Evolutionary conservation across 2,113 vertebrate species (phyloP).

Genomic region (Toxostoma redivivum): DNA sequence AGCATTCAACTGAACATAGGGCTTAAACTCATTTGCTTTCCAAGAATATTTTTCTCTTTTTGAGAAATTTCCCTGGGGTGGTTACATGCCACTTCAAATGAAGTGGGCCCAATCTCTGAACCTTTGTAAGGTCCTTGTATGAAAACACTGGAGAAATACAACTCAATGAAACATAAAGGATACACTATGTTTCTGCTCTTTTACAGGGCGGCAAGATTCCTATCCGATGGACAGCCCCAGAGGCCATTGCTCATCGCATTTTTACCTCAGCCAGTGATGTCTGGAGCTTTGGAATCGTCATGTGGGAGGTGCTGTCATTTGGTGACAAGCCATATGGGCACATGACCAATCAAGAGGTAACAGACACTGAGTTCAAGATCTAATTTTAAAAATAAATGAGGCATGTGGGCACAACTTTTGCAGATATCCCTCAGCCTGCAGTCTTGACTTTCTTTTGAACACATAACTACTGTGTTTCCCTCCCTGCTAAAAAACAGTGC

Average conservation of each 20-base stretch:
- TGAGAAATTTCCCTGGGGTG: neutral
- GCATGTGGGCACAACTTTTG: neutral
- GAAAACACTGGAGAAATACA: neutral
- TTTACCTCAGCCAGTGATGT: slow-evolving; percentile 80
- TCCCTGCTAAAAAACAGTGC: neutral
- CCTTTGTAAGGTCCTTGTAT: neutral
- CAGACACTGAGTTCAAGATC: neutral
- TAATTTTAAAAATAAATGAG: neutral
- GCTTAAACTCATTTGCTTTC: neutral
- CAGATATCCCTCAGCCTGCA: neutral
- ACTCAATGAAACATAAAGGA: neutral
- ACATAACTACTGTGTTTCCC: fast-evolving
- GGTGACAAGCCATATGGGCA: slow-evolving; percentile 81
- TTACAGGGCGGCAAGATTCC: slow-evolving; percentile 78
- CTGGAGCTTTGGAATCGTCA: slow-evolving; percentile 82
- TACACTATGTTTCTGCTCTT: neutral
- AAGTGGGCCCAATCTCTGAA: neutral
- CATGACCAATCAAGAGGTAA: slow-evolving; percentile 82
- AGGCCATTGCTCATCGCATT: slow-evolving; percentile 77
- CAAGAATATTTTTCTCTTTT: neutral
- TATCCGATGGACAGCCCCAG: slow-evolving; percentile 80
- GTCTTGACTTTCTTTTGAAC: neutral
- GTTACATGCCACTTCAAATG: neutral
- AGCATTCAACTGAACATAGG: neutral
- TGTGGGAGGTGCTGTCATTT: slow-evolving; percentile 82